Evolutionary conservation across 2,888 invertebrate genomes (phyloP), one percentile per base, ranked within the genome.

Genomic region (Epinotia brunnichana): DNA sequence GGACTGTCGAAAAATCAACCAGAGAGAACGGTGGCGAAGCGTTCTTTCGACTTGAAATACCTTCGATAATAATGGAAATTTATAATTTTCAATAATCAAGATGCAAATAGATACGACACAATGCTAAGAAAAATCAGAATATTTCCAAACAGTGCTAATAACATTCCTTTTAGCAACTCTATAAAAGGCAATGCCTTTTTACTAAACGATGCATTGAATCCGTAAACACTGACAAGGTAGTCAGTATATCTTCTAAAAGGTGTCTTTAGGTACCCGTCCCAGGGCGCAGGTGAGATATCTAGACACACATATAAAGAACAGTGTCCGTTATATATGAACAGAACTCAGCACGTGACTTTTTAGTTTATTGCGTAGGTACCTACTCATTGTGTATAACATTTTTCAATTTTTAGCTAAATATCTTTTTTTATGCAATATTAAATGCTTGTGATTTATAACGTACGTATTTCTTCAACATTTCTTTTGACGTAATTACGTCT

Each of bases 261-360:
- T 53, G 66, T 60, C 70, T 41, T 70, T 64, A n/a, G n/a, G n/a
- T n/a, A 17, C 70, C 61, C 61, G 56, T 72, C 72, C 72, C 72
- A 54, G 48, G 21, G 56, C 72, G 72, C 48, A 67, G 67, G 72
- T 72, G 61, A 72, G 17, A 54, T 41, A 54, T 21, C 64, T 66
- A 66, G 64, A 54, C 15, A 64, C 64, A 53, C 21, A 39, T 29
- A 29, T 39, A 64, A 54, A 64, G 35, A 54, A 15, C 19, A 11
- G 39, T 21, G 35, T 10, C 35, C 39, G 19, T 39, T 39, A 53
- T 21, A n/a, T 15, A 39, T 39, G n/a, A 19, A 21, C 4, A 54
- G 21, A 41, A 66, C 64, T 39, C 10, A 2, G 41, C 39, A 66
- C 54, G 21, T 21, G 21, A 54, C 19, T 54, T 66, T 54, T 53